phyloP scores from a whole-genome alignment of 2,797 vertebrate genomes.

The Gallinago solitaria region DNA sequence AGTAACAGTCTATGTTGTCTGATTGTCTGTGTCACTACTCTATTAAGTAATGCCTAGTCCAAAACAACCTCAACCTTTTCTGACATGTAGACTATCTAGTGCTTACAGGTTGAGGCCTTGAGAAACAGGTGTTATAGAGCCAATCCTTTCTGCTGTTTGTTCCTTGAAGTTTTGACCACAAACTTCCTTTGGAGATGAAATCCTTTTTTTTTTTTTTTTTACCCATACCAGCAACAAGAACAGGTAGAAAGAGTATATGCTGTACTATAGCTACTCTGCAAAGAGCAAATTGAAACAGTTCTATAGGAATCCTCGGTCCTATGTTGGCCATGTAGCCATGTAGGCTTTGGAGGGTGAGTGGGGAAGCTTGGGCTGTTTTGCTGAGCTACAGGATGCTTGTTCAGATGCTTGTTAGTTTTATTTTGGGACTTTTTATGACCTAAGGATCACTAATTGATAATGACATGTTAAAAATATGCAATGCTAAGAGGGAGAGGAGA shows the following conservation, averaged over 20 bases:
- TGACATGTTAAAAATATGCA: fast-evolving
- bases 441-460: neutral
- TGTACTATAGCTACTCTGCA: neutral
- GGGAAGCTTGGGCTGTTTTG: neutral
- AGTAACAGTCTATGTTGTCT: neutral
- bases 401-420: neutral
- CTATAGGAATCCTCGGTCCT: neutral
- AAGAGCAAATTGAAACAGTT: neutral
- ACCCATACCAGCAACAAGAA: neutral
- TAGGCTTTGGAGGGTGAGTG: neutral
- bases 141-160: neutral
- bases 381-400: neutral
- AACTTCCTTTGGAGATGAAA: neutral
- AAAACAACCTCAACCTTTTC: neutral
- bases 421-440: neutral
- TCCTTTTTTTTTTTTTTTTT: neutral
- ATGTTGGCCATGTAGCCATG: neutral
- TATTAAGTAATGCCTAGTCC: neutral
- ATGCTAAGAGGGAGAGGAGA: neutral
- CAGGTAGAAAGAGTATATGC: neutral
- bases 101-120: neutral
- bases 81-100: neutral
- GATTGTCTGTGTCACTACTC: neutral
- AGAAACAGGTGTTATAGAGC: neutral
- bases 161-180: neutral